Evolutionary conservation across 1,140 invertebrate genomes (phyloP), one percentile per base, ranked within the genome.

Genomic region (Drosophila santomea): DNA sequence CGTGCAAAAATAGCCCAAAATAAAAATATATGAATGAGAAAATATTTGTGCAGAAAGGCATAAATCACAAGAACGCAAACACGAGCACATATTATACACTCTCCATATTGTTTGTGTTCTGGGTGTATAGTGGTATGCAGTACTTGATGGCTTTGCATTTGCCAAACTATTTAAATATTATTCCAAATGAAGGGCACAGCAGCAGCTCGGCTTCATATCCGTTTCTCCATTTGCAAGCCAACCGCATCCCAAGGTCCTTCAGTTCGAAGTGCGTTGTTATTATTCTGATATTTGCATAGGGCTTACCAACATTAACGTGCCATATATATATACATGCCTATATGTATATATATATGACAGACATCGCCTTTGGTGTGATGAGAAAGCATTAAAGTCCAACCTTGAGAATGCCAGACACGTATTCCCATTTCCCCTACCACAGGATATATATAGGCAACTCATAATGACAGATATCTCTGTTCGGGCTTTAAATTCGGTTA

Each of bases 351-450:
- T 51, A n/a, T 25, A 17, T 17, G 17, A 66, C 35, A 60, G 55
- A 44, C 47, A 17, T 39, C 17, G 45, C 43, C 60, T 39, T 45
- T 43, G 71, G 72, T 76, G 62, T 69, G 73, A 75, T 67, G 73
- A 59, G 71, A 59, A 50, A 58, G 74, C 84, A 82, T 82, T 82
- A 88, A 88, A 88, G 82, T 64, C 71, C 61, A 82, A 78, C 78
- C 83, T 86, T 88, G 83, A 82, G 80, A 88, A 86, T 86, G 79
- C 83, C 79, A 88, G 82, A 86, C 78, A 85, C 82, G 81, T 85
- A 67, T 72, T 64, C 51, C 63, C 74, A 69, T 78, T 64, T 55
- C 76, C 56, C 80, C 71, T 52, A 50, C 54, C 59, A 58, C 32
- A 41, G 60, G 47, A 59, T 54, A 75, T 75, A 64, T 85, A 71